phyloP scores from a whole-genome alignment of 2,113 vertebrate species.

The Phyllostomus hastatus region DNA sequence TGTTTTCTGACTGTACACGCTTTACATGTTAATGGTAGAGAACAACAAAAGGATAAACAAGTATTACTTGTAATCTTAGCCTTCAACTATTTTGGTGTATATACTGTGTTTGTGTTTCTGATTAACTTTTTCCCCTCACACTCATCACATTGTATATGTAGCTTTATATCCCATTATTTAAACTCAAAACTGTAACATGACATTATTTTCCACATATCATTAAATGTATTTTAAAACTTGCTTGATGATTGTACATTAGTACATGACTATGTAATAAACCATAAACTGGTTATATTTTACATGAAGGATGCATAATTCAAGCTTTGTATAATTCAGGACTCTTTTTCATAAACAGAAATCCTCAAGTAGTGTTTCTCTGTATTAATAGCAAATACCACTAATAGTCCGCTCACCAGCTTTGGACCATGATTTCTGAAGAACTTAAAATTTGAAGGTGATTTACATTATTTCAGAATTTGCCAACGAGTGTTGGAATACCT shows the following conservation, averaged over 20 bases:
- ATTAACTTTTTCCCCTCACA: background rate
- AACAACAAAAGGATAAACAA: background rate
- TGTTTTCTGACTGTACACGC: background rate
- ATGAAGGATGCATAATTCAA: background rate
- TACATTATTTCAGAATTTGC: background rate
- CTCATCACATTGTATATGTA: background rate
- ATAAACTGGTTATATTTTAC: slow-evolving; percentile 11
- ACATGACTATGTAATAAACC: background rate
- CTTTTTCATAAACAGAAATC: background rate
- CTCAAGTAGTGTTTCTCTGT: background rate
- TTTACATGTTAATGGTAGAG: background rate
- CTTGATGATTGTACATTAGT: background rate
- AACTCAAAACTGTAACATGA: background rate
- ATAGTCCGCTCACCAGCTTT: background rate
- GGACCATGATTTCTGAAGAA: background rate
- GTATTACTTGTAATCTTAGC: background rate
- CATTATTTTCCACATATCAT: background rate
- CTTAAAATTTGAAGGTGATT: background rate
- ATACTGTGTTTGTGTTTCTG: background rate
- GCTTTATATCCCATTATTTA: background rate
- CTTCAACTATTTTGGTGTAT: background rate
- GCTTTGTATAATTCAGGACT: background rate
- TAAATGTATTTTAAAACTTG: slow-evolving; percentile 7
- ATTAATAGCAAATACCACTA: background rate
- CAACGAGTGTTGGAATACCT: background rate